phyloP scores from a whole-genome alignment of 2,797 vertebrate species.

The Sebastes nivosus region DNA sequence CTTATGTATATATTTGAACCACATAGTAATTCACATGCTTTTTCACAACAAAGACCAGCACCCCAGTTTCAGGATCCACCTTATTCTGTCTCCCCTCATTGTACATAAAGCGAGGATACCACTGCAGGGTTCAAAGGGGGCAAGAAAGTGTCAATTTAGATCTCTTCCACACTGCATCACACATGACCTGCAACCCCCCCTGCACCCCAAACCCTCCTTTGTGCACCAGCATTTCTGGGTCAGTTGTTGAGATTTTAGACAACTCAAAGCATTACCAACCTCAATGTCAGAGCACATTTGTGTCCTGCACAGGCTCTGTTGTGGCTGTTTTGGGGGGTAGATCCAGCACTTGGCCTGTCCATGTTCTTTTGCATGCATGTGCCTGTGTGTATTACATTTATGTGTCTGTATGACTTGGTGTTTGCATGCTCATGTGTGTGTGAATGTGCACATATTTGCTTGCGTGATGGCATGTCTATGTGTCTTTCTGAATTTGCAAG shows the following conservation, averaged over 20 bases:
- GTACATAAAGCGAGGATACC: conserved; percentile 6
- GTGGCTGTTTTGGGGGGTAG: conserved; percentile 46
- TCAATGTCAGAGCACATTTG: conserved; percentile 76
- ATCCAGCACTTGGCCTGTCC: conserved; percentile 35
- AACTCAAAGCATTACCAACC: conserved; percentile 67
- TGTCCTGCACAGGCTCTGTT: conserved; percentile 47
- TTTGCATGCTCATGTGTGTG: conserved; percentile 23
- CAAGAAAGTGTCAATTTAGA: conserved; percentile 64
- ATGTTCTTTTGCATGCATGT: conserved; percentile 49
- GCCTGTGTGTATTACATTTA: conserved; percentile 33
- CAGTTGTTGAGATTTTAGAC: conserved; percentile 79
- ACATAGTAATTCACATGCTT: conserved; percentile 20
- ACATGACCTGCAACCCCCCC: conserved; percentile 18
- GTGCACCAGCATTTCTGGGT: conserved; percentile 77
- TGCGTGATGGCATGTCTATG: conserved; percentile 14
- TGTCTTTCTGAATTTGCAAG: conserved; percentile 30
- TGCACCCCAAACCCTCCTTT: conserved; percentile 20
- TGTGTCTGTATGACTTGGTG: not conserved
- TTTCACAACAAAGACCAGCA: conserved; percentile 17
- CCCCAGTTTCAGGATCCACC: conserved; percentile 12
- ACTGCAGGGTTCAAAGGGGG: conserved; percentile 32
- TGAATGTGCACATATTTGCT: conserved; percentile 26
- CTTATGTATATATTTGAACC: conserved; percentile 33
- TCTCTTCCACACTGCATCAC: conserved; percentile 60
- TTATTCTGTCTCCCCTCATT: conserved; percentile 37